Evolutionary conservation across 2,888 invertebrate genomes (phyloP), one percentile per base, ranked within the genome.

Genomic region (Hirtodrosophila alboralis): DNA sequence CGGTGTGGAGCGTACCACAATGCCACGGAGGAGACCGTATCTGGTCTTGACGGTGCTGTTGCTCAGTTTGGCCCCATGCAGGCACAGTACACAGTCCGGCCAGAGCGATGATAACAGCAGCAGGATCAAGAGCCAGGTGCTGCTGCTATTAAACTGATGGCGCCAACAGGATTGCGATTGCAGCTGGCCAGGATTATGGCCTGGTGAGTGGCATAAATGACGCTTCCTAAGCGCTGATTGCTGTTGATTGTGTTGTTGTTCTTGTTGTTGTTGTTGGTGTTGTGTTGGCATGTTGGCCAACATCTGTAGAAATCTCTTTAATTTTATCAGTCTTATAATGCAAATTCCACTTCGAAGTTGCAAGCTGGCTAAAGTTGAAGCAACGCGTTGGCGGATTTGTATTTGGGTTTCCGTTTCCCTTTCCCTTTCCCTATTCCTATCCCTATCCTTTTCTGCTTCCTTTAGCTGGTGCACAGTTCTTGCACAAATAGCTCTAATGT

Each of bases 11-110:
- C 95, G 95, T 45, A 96, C 94, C 77, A 96, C 94, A 90, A 96
- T 94, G 52, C 97, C 98, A 38, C 97, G 93, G 86, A 98, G 91
- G 61, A 95, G 94, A 27, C 97, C 98, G 92, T 97, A 97, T 90
- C 96, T 95, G 75, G 97, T 98, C 88, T 94, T 93, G 73, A 97
- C 95, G 67, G 96, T 94, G 79, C 95, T 93, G 91, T 88, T 61
- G 76, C 89, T 89, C 52, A 87, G 77, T 63, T 95, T 95, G 54
- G 80, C 80, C 45, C 79, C 84, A 43, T 88, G 89, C 44, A 88
- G 84, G 58, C 87, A 86, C 52, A n/a, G n/a, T n/a, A 87, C 86
- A 38, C 87, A 78, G 61, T 83, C 84, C 67, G 86, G 86, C 71
- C 89, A 72, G 7, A 84, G 73, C 27, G 87, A 79, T 63, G 86